Evolutionary conservation across 1,140 invertebrate genomes (phyloP).

Genomic region (Tetragonula clypearis): DNA sequence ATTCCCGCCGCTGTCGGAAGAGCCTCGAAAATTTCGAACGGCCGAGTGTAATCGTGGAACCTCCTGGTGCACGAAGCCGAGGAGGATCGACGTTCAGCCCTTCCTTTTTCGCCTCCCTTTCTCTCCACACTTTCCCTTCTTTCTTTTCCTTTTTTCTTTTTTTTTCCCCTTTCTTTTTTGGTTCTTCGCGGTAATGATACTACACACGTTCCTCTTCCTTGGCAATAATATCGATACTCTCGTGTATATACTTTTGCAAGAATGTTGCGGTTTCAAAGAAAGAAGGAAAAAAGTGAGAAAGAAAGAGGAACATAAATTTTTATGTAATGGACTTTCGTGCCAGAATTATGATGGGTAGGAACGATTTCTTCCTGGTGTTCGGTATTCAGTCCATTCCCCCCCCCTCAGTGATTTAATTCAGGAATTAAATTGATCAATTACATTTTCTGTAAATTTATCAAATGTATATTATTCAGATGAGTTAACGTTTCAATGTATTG

Average conservation of each 20-base stretch:
- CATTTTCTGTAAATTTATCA: not conserved
- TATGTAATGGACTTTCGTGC: not conserved
- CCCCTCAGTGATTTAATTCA: no score
- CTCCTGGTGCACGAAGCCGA: slow-evolving; percentile 37
- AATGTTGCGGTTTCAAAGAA: not conserved
- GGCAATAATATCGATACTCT: not conserved
- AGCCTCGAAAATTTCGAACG: slow-evolving; percentile 59
- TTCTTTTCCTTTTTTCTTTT: not conserved
- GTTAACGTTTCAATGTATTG: not conserved
- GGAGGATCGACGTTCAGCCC: not conserved
- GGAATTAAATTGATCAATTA: no score
- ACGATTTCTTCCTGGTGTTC: not conserved
- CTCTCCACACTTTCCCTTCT: not conserved
- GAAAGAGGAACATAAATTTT: not conserved
- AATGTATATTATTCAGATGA: not conserved
- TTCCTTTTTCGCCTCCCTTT: not conserved
- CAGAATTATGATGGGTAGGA: not conserved
- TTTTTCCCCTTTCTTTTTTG: not conserved
- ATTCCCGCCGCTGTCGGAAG: slow-evolving; percentile 59
- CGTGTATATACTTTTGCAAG: not conserved
- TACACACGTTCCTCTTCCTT: not conserved
- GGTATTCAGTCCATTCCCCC: no score
- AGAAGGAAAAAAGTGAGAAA: not conserved
- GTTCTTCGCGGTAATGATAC: not conserved
- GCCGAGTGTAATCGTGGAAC: slow-evolving; percentile 61